Conservation (phyloP, 2,888 invertebrate species). For the Cheilosia variabilis region DNA sequence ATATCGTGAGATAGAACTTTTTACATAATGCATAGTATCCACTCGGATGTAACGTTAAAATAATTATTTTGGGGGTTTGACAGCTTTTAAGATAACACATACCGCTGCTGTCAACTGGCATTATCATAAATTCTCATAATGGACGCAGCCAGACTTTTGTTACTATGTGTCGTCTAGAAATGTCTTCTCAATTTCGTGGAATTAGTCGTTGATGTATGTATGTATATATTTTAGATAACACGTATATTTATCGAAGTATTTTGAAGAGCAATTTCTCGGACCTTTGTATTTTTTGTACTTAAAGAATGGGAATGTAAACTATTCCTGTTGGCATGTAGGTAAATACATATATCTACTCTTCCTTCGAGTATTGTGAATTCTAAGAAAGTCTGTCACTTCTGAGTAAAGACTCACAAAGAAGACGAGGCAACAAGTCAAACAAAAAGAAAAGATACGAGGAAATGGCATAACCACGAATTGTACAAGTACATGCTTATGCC, state of each 20-base stretch:
- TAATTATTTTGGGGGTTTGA: slow-evolving; percentile 8
- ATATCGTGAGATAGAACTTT: not conserved
- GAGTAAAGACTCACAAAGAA: slow-evolving; percentile 6
- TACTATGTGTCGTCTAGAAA: slow-evolving; percentile 18
- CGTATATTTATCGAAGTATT: slow-evolving; percentile 10
- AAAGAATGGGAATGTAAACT: not conserved
- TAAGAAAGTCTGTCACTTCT: slow-evolving; percentile 53
- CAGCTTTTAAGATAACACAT: slow-evolving; percentile 39
- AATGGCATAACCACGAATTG: slow-evolving; percentile 45
- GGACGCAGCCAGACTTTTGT: slow-evolving; percentile 10
- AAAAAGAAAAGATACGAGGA: slow-evolving; percentile 29
- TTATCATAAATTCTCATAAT: slow-evolving; percentile 27
- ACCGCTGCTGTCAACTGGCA: slow-evolving; percentile 30
- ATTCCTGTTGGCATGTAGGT: not conserved
- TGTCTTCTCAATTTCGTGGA: slow-evolving; percentile 26
- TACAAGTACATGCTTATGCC: not conserved
- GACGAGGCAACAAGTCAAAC: not conserved
- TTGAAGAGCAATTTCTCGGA: not conserved
- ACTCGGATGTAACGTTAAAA: not conserved
- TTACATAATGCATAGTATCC: not conserved
- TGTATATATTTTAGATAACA: not conserved
- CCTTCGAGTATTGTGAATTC: slow-evolving; percentile 32
- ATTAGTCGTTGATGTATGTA: slow-evolving; percentile 34
- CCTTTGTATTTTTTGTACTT: not conserved
- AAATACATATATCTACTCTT: slow-evolving; percentile 10